Conservation (phyloP, 2,888 invertebrate genomes). For the Polyommatus iphigenia region DNA sequence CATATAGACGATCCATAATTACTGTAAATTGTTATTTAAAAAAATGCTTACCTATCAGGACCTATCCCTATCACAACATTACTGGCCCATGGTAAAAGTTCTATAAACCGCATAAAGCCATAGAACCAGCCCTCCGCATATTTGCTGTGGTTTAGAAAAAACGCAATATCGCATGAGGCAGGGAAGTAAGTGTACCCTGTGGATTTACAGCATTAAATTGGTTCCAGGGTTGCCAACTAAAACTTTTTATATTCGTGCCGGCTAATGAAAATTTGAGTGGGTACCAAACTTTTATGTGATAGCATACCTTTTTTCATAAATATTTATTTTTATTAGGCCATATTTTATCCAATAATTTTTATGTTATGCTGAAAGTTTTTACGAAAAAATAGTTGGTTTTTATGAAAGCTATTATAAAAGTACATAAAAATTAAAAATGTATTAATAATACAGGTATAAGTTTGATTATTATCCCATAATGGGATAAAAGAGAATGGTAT, state of each 20-base stretch:
- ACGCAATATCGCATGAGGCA: conserved; percentile 77
- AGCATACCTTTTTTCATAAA: conserved; percentile 46
- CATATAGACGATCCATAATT: too few species aligned
- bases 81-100: conserved; percentile 42
- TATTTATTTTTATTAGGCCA: conserved; percentile 39
- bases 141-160: conserved; percentile 67
- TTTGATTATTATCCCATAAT: too few species aligned
- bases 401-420: background rate
- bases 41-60: background rate
- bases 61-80: background rate
- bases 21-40: too few species aligned
- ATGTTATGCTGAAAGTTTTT: background rate
- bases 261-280: conserved; percentile 51
- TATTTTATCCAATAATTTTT: conserved; percentile 5
- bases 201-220: conserved; percentile 78
- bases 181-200: conserved; percentile 75
- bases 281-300: conserved; percentile 39
- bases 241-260: conserved; percentile 55
- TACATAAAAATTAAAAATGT: too few species aligned
- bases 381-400: background rate
- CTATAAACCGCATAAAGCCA: conserved; percentile 57
- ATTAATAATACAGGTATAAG: too few species aligned
- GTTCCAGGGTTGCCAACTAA: conserved; percentile 67
- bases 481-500: too few species aligned
- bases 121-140: conserved; percentile 49